Conservation (phyloP, 1,140 invertebrate species). For the Streblospio benedicti region DNA sequence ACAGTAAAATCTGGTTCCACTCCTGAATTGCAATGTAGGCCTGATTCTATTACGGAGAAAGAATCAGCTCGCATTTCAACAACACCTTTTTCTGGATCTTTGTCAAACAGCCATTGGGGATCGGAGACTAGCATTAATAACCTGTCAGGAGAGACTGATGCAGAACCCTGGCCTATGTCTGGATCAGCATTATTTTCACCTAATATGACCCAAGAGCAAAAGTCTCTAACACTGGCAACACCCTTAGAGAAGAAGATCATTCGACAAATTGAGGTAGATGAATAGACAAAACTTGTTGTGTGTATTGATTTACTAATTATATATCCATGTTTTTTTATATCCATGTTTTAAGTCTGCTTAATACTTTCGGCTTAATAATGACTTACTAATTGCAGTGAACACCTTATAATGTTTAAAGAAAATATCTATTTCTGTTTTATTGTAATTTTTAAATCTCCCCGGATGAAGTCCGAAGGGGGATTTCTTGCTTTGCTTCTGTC, state of each 20-base stretch:
- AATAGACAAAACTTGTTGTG: background rate
- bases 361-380: background rate
- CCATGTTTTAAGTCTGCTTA: background rate
- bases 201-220: background rate
- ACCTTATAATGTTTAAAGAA: background rate
- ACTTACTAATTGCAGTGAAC: background rate
- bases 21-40: too few relatives aligned
- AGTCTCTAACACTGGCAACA: background rate
- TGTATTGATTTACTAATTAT: background rate
- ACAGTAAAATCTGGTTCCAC: too few relatives aligned
- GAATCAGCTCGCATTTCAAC: background rate
- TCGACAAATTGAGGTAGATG: slow-evolving; percentile 1
- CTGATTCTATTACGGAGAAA: background rate
- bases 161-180: background rate
- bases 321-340: background rate
- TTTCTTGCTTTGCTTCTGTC: too few relatives aligned
- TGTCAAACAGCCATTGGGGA: background rate
- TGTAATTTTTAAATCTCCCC: background rate
- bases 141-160: background rate
- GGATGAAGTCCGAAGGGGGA: too few relatives aligned
- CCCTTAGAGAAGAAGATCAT: slow-evolving; percentile 9
- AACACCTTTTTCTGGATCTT: background rate
- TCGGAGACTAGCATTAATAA: background rate
- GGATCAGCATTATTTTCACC: background rate
- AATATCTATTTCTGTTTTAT: background rate